Percentiles rank a stretch among this genome's conserved stretches.
Conservation (phyloP, 1,140 invertebrate species). For the Thrips palmi region DNA sequence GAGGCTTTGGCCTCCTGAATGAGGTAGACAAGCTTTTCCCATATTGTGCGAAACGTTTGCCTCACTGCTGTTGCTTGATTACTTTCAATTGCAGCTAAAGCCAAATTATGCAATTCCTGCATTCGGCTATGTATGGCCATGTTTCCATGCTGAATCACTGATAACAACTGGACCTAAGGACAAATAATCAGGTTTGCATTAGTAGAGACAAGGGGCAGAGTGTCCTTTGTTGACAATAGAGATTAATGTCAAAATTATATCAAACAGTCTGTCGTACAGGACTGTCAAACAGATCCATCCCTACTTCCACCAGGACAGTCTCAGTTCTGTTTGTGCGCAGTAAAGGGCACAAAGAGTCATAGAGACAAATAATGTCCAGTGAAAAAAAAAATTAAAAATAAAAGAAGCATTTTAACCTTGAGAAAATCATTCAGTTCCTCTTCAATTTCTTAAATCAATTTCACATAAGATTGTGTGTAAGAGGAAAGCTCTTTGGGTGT, state of each 20-base stretch:
- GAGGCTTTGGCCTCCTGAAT: background rate
- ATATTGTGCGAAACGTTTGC: background rate
- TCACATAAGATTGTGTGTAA: background rate
- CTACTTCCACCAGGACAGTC: conserved; percentile 7
- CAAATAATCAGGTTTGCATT: too few relatives aligned
- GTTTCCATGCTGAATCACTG: too few relatives aligned
- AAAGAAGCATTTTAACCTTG: background rate
- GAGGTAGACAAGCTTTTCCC: background rate
- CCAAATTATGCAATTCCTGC: too few relatives aligned
- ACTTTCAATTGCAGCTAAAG: too few relatives aligned
- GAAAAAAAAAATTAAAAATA: conserved; percentile 7
- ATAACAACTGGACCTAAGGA: too few relatives aligned
- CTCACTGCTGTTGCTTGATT: too few relatives aligned
- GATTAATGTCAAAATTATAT: too few relatives aligned
- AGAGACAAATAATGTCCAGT: conserved; percentile 4
- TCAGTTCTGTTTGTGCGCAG: conserved; percentile 16
- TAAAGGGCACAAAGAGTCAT: background rate
- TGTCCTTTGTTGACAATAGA: too few relatives aligned
- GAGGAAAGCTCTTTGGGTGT: background rate
- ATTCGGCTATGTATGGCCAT: too few relatives aligned
- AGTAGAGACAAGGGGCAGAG: too few relatives aligned
- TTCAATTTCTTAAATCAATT: background rate
- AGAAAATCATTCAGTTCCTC: background rate
- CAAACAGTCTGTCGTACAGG: too few relatives aligned
- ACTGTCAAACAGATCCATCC: background rate